Conservation (phyloP, 2,888 invertebrate species). For the Thera obeliscata region DNA sequence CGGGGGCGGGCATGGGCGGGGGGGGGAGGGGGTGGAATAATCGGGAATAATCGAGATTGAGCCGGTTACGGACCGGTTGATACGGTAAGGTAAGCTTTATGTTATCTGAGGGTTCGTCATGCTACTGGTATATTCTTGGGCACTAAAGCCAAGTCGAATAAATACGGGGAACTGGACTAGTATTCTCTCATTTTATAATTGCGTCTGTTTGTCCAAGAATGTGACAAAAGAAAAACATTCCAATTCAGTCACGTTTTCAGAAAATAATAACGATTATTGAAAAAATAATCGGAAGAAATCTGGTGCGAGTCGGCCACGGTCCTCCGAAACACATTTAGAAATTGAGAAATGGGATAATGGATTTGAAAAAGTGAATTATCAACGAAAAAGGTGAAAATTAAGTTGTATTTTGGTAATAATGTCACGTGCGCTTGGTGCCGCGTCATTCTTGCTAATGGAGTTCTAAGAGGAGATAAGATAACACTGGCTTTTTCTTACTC, state of each 20-base stretch:
- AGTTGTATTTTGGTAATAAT: conserved; percentile 53
- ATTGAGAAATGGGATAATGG: conserved; percentile 54
- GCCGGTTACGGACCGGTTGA: conserved; percentile 21
- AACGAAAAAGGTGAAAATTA: conserved; percentile 57
- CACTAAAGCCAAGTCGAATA: not conserved
- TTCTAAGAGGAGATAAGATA: not conserved
- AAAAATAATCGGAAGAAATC: conserved; percentile 49
- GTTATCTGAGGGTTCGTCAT: not conserved
- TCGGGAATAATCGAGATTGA: conserved; percentile 32
- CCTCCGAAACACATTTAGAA: conserved; percentile 52
- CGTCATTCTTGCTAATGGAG: conserved; percentile 12
- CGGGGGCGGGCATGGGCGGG: conserved; percentile 9
- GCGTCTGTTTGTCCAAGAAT: not conserved
- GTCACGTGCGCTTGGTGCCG: conserved; percentile 53
- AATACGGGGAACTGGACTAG: no score
- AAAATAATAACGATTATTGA: conserved; percentile 46
- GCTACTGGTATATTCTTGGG: not conserved
- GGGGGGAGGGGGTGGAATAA: conserved; percentile 20
- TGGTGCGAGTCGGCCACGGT: conserved; percentile 38
- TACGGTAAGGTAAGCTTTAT: conserved; percentile 26
- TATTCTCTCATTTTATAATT: not conserved
- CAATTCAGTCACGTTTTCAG: conserved; percentile 24
- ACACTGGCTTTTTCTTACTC: not conserved
- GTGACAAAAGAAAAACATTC: conserved; percentile 17
- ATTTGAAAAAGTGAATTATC: conserved; percentile 52